Percentiles rank a stretch among this genome's conserved stretches.
phyloP scores from a whole-genome alignment of 2,888 invertebrate species.

The Nemurella pictetii region DNA sequence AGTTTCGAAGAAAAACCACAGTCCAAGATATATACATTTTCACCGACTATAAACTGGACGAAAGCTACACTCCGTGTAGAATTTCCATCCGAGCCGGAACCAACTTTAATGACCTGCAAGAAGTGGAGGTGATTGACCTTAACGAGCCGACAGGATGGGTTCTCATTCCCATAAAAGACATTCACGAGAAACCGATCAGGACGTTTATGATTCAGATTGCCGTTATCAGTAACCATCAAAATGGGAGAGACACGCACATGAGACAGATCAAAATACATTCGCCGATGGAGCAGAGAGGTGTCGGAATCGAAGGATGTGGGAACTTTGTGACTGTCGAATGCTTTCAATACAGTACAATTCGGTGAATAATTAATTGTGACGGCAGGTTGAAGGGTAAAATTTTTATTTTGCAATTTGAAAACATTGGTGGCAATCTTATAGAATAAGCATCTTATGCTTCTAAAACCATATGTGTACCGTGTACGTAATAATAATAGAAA shows the following conservation, averaged over 20 bases:
- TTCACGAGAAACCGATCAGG: slow-evolving; percentile 82
- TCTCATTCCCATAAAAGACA: slow-evolving; percentile 86
- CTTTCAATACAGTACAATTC: slow-evolving; percentile 78
- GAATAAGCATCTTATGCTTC: background rate
- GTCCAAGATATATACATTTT: slow-evolving; percentile 95
- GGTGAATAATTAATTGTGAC: slow-evolving; percentile 55
- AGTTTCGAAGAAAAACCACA: slow-evolving; percentile 92
- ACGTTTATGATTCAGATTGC: slow-evolving; percentile 97
- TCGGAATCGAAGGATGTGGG: slow-evolving; percentile 69
- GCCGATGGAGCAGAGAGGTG: slow-evolving; percentile 67
- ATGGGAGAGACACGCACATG: slow-evolving; percentile 98
- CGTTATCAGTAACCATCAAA: slow-evolving; percentile 97
- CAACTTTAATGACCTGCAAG: slow-evolving; percentile 95
- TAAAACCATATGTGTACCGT: background rate
- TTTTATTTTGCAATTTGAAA: background rate
- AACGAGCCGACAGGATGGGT: slow-evolving; percentile 98
- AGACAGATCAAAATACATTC: slow-evolving; percentile 95
- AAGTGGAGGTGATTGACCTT: slow-evolving; percentile 91
- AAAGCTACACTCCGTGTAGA: slow-evolving; percentile 93
- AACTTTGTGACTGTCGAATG: slow-evolving; percentile 82
- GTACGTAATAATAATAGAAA: background rate
- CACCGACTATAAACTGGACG: slow-evolving; percentile 96
- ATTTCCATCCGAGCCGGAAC: slow-evolving; percentile 92
- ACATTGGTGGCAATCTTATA: background rate
- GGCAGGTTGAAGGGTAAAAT: background rate